A percentile compares a stretch with the other conserved stretches of the same genome.
These are phyloP conservation scores for Plebejus melissa DNA, from an alignment of 2,888 invertebrate species.

Conservation along the genomic window DNA sequence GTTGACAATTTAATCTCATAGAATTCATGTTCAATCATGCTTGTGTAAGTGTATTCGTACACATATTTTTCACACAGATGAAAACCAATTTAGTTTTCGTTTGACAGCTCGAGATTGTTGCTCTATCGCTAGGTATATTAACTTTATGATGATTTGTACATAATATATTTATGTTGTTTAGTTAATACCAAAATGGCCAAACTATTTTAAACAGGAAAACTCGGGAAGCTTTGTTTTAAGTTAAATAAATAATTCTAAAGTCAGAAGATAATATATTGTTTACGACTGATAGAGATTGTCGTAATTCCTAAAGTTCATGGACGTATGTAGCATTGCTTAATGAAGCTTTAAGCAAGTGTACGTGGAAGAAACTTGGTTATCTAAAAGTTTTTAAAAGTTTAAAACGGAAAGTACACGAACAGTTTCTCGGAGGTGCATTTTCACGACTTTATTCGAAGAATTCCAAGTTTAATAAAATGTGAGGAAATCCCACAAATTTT, in stretches of 20 bases:
- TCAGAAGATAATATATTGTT: background rate
- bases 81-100: too few relatives aligned
- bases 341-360: slow-evolving; percentile 10
- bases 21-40: too few relatives aligned
- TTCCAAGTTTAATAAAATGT: slow-evolving; percentile 10
- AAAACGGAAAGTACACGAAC: slow-evolving; percentile 5
- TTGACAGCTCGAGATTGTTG: too few relatives aligned
- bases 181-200: too few relatives aligned
- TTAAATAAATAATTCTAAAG: background rate
- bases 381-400: background rate
- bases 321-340: background rate
- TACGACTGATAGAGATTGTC: background rate
- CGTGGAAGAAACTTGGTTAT: background rate
- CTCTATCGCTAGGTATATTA: too few relatives aligned
- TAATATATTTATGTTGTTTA: background rate
- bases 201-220: too few relatives aligned
- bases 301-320: background rate
- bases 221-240: background rate
- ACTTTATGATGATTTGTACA: too few relatives aligned
- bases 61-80: too few relatives aligned
- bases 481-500: background rate
- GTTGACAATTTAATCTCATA: too few relatives aligned
- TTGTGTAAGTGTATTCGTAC: too few relatives aligned
- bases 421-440: slow-evolving; percentile 8
- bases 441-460: background rate